Percentiles rank a stretch among this genome's conserved stretches.
These are phyloP conservation scores for Peromyscus aztecus DNA, from an alignment of 2,797 vertebrate species.

Conservation along the genomic window DNA sequence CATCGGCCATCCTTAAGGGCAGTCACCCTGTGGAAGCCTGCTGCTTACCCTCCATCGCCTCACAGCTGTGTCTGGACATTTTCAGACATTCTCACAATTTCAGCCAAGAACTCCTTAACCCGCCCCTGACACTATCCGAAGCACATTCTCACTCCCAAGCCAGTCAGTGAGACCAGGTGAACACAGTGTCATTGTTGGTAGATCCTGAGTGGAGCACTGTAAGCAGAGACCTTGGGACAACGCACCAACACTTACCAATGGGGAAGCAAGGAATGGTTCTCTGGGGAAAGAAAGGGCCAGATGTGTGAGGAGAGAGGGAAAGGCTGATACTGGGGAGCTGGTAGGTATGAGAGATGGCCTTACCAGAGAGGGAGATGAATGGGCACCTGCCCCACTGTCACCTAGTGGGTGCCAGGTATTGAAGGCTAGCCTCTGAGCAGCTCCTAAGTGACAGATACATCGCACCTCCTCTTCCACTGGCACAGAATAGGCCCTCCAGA, in stretches of 20 bases:
- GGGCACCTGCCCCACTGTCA: slow-evolving; percentile 56
- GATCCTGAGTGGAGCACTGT: not conserved
- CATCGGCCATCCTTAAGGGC: not conserved
- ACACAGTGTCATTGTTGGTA: not conserved
- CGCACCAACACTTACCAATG: not conserved
- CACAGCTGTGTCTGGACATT: not conserved
- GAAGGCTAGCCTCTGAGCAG: slow-evolving; percentile 6
- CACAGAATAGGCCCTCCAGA: not conserved
- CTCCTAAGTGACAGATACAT: not conserved
- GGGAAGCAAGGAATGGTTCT: not conserved
- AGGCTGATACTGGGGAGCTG: not conserved
- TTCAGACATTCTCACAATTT: rapidly evolving
- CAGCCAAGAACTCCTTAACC: not conserved
- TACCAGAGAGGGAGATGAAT: slow-evolving; percentile 16
- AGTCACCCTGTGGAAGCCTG: not conserved
- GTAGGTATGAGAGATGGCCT: slow-evolving; percentile 2
- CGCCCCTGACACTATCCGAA: not conserved
- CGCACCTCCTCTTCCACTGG: not conserved
- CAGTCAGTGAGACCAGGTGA: not conserved
- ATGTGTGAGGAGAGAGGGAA: not conserved
- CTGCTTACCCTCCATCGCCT: not conserved
- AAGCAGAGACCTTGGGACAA: not conserved
- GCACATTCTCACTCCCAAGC: not conserved
- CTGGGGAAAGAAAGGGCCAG: not conserved
- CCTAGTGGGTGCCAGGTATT: slow-evolving; percentile 34